Evolutionary conservation across 2,113 vertebrate species (phyloP).

Genomic region (Amazona guildingii): DNA sequence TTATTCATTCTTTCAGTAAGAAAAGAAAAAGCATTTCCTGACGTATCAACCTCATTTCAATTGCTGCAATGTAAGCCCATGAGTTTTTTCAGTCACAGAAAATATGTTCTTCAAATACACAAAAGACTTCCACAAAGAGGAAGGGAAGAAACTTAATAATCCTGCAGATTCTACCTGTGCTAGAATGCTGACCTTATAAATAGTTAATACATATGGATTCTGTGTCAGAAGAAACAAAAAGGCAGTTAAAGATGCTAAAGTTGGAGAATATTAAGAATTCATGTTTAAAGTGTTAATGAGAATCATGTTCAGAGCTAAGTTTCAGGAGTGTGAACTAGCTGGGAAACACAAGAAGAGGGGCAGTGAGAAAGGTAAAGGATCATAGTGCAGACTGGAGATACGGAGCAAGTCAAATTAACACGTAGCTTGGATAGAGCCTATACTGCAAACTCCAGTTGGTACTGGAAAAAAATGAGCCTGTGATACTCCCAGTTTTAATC

Average conservation of each 20-base stretch:
- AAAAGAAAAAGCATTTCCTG: background rate
- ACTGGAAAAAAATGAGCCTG: background rate
- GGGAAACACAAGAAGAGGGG: background rate
- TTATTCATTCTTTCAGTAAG: background rate
- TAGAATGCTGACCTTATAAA: background rate
- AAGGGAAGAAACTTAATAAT: background rate
- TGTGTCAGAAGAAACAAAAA: background rate
- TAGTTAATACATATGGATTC: background rate
- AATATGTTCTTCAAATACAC: background rate
- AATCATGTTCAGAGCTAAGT: background rate
- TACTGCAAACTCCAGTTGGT: background rate
- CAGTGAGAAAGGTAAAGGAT: background rate
- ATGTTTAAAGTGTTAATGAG: background rate
- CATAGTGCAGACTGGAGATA: background rate
- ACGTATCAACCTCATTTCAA: background rate
- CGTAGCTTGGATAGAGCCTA: accelerated
- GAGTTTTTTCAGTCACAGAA: background rate
- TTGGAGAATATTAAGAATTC: background rate
- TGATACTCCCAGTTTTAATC: background rate
- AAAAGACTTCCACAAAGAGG: background rate
- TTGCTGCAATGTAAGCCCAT: background rate
- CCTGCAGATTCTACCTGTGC: background rate
- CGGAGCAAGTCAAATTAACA: background rate
- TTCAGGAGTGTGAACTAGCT: background rate
- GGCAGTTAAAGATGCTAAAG: background rate